Evolutionary conservation across 2,888 invertebrate species (phyloP), one percentile per base, ranked within the genome.

Genomic region (Micropterix aruncella): DNA sequence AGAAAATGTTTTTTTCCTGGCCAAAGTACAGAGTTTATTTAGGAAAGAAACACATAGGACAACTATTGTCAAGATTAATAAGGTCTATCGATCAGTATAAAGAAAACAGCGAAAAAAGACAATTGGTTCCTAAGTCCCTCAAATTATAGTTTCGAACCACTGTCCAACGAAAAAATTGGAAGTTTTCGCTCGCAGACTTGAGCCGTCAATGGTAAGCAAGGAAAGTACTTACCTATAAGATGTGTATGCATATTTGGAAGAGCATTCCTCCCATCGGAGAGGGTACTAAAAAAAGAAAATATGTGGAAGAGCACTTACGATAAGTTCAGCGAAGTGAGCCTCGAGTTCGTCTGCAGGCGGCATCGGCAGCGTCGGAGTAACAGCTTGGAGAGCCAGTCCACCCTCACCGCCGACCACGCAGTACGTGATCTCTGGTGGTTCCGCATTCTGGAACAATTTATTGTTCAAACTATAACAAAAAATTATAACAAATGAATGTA

Each of bases 401-500:
- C 87, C 87, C 48, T 86, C 86, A 53, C 88, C 89, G 57, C 92
- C 92, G 59, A 92, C 90, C 62, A 92, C 90, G 63, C 91, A 91
- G 67, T 90, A 89, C 41, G 88, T 89, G 63, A 94, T 94, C 75
- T 94, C 94, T 49, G 94, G 94, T 14, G 93, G 93, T 65, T 93
- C 91, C 61, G 91, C 90, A 77, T 89, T 87, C 88, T 89, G 70
- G 0, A 74, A 73, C 48, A 53, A 55, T 44, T 49, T 47, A 49
- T 51, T 42, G 45, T 43, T 46, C 40, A 47, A 49, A 49, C 48
- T 19, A 52, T 48, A 47, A 52, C 47, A 51, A 43, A 46, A 42
- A 40, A 40, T 16, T 37, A n/a, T n/a, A n/a, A n/a, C n/a, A n/a
- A n/a, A n/a, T n/a, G n/a, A n/a, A n/a, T n/a, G n/a, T n/a, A n/a